Conservation (phyloP, 2,797 vertebrate species). For the Lemur catta region DNA sequence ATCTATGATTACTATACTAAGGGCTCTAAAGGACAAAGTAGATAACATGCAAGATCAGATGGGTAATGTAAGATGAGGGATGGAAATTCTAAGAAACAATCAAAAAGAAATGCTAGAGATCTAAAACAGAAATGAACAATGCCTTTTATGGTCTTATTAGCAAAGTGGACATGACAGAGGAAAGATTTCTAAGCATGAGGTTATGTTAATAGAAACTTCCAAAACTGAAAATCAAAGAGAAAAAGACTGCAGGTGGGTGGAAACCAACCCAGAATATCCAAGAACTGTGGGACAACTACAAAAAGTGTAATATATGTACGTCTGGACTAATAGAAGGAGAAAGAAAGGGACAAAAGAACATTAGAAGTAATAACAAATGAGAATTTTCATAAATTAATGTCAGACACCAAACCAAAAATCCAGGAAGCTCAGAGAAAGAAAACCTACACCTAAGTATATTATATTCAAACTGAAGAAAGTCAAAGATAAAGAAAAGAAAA, state of each 20-base stretch:
- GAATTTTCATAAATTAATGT: not conserved
- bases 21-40: constrained; percentile 16
- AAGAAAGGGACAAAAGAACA: not conserved
- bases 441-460: not conserved
- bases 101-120: constrained; percentile 12
- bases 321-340: not conserved
- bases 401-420: not conserved
- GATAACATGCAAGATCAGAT: constrained; percentile 25
- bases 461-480: not conserved
- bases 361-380: not conserved
- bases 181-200: not conserved
- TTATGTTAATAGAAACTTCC: constrained; percentile 41
- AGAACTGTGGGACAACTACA: not conserved
- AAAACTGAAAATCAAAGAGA: not conserved
- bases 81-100: not conserved
- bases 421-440: not conserved
- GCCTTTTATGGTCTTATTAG: constrained; percentile 34
- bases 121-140: constrained; percentile 3
- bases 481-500: not conserved
- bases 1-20: constrained; percentile 27
- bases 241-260: too few relatives aligned
- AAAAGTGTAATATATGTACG: not conserved
- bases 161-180: constrained; percentile 9
- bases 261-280: not conserved
- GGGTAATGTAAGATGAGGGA: constrained; percentile 1